Base-by-base conservation (phyloP, 2,888 invertebrate genomes). In the Zygothrica quintamaculata region DNA sequence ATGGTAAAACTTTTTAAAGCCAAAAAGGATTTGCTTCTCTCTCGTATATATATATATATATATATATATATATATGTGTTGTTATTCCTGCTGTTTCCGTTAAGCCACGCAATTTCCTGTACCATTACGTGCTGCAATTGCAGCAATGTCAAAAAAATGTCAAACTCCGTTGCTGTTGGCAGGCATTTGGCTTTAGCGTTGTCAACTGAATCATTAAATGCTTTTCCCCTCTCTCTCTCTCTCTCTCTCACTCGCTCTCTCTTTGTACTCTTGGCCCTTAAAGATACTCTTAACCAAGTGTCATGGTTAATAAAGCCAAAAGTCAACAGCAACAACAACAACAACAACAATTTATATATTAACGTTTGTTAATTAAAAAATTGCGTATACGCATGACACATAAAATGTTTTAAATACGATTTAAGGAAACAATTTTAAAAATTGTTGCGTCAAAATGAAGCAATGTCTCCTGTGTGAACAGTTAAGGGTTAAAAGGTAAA, bases 61-160 rank as follows among this genome's bases (percentile, higher is more conserved):
- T n/a, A 18, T 31, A 33, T 53, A 15, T 40, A 50, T 57, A 31
- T 11, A 40, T 62, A 12, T 62, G 26, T 8, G 8, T 51, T 48
- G 51, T 40, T 55, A 39, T 62, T 43, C 33, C 47, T 34, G 56
- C 42, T 55, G 48, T 51, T 62, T 48, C 48, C 40, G 56, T 34
- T 74, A 53, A 81, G 68, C 74, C 55, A 78, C 58, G 69, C 82
- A 87, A 84, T 84, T 87, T 72, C 67, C 74, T 48, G 16, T 59
- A 29, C 31, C 13, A 37, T 42, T 75, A 82, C 81, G 81, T 86
- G 81, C 66, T 80, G 81, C 87, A 82, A 87, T 82, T 81, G 84
- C 72, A 64, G 37, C 57, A 42, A 67, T 43, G 77, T 85, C 86
- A 61, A 61, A 74, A 61, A 74, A 67, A 57, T 74, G 82, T 68